Evolutionary conservation across 2,888 invertebrate species (phyloP).

Genomic region (Tinea pellionella): DNA sequence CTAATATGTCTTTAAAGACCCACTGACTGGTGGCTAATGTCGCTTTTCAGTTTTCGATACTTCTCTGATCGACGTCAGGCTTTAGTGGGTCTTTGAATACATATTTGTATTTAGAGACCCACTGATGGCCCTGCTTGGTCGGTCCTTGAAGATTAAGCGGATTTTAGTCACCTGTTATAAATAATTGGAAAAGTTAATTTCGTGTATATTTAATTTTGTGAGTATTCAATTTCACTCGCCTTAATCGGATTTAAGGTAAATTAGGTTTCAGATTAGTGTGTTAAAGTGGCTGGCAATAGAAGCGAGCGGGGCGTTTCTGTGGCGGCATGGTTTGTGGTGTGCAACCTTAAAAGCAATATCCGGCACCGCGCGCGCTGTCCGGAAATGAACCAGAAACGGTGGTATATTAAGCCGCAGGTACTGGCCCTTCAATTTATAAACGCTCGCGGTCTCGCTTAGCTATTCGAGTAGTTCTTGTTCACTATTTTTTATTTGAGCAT

Average conservation of each 20-base stretch:
- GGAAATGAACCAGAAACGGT: conserved; percentile 71
- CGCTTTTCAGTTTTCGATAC: no score
- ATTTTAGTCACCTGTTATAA: no score
- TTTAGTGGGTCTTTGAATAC: no score
- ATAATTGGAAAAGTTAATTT: not conserved
- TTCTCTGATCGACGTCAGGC: no score
- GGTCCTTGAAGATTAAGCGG: no score
- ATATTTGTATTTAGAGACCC: no score
- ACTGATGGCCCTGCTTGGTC: no score
- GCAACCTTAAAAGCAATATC: conserved; percentile 71
- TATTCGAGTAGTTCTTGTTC: conserved; percentile 34
- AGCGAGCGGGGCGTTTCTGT: not conserved
- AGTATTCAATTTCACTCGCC: not conserved
- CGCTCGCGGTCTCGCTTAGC: conserved; percentile 41
- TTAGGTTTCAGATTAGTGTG: conserved; percentile 12
- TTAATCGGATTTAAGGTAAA: conserved; percentile 8
- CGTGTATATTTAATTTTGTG: not conserved
- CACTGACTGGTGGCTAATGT: no score
- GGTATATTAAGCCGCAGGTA: conserved; percentile 70
- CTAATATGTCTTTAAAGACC: no score
- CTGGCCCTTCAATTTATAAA: conserved; percentile 69
- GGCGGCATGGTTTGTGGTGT: conserved; percentile 38
- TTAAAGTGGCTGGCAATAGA: not conserved
- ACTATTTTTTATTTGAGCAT: not conserved
- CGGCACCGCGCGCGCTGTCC: conserved; percentile 66